Evolutionary conservation across 2,797 vertebrate species (phyloP), one percentile per base, ranked within the genome.

Genomic region (Sebastes matsubarae): DNA sequence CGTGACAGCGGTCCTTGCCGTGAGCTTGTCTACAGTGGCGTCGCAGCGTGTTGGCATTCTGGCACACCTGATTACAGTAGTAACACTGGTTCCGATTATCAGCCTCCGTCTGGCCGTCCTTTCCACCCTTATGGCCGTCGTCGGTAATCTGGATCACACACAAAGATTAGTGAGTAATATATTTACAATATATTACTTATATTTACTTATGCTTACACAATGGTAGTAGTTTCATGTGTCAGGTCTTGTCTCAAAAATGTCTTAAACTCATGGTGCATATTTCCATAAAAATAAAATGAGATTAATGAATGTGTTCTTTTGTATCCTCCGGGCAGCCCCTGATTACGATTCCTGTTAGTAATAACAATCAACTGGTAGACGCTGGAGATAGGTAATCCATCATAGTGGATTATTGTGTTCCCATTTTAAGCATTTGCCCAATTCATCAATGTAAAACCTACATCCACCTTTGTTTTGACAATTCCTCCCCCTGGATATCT

Each of bases 1-100:
- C 96, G 0, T 99, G 97, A 83, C 98, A 97, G 85, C 98, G 96
- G 89, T 99, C 98, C 61, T 98, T 97, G 80, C 97, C 98, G 0
- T 99, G 99, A 34, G 93, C 94, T 85, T 97, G 97, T 87, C 96
- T 96, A 87, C 97, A 96, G 86, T 99, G 99, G 34, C 97, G 97
- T 7, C 96, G 94, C 86, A 99, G 93, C 25, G 96, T 93, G 3
- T 97, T 96, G 4, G 97, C 94, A 0, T 97, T 99, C 18, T 96
- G 90, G 73, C 95, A 98, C 57, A 95, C 93, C 32, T 97, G 96
- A 69, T 88, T 96, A 58, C 99, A 99, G 91, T 98, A 98, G 90
- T 95, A 96, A 89, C 99, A 99, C 83, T 96, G 97, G 86, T 97
- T 96, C 2, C 95, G 94, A 72, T 93, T 91, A 61, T 97, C 97